Percentiles rank a stretch among this genome's conserved stretches.
Evolutionary conservation across 2,888 invertebrate species (phyloP).

Genomic region (Pyrrhosoma nymphula): DNA sequence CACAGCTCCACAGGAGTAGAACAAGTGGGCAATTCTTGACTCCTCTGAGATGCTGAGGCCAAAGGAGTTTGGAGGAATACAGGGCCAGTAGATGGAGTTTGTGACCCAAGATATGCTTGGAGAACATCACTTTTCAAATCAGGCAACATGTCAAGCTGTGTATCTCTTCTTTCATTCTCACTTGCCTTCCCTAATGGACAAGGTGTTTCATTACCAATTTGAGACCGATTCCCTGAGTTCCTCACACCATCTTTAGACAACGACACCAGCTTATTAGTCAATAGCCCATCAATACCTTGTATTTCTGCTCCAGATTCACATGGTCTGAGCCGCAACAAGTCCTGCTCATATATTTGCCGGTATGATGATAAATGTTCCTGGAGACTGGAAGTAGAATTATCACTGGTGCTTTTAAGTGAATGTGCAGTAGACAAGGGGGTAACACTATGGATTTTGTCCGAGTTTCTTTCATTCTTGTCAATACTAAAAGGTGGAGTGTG

Average conservation of each 20-base stretch:
- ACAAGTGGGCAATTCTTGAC: neutral
- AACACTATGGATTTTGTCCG: neutral
- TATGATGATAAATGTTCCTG: neutral
- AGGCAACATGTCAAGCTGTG: neutral
- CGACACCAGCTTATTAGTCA: neutral
- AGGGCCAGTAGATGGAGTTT: conserved; percentile 42
- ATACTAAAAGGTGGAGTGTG: neutral
- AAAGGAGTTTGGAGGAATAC: neutral
- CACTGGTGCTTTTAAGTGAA: neutral
- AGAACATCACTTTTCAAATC: conserved; percentile 35
- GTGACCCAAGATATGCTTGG: neutral
- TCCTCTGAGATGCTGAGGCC: neutral
- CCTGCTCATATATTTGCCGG: conserved; percentile 44
- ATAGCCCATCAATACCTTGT: neutral
- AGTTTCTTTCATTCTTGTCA: neutral
- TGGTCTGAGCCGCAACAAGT: neutral
- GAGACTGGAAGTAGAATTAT: neutral
- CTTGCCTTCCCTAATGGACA: neutral
- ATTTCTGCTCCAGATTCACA: neutral
- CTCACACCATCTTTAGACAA: neutral
- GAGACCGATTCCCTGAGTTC: neutral
- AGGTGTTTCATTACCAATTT: neutral
- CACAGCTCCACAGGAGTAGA: neutral
- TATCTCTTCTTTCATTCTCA: neutral
- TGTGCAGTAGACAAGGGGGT: neutral